These are phyloP conservation scores for Dendroctonus valens DNA, from an alignment of 1,140 invertebrate species.

Conservation along the genomic window DNA sequence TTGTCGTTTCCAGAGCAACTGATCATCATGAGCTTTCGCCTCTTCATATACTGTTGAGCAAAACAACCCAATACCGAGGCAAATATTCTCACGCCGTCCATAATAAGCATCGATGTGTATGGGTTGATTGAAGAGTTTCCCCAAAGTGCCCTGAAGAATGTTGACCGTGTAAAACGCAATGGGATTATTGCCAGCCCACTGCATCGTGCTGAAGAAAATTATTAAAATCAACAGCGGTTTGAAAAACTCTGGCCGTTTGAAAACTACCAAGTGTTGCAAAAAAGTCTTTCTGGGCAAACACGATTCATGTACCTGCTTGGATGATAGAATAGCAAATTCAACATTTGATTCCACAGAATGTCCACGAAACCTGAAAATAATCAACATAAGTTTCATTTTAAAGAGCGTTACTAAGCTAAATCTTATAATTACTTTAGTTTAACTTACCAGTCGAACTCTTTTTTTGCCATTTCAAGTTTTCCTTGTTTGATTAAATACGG, in stretches of 20 bases:
- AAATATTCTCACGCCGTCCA: conserved; percentile 65
- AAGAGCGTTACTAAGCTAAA: background rate
- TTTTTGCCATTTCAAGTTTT: conserved; percentile 52
- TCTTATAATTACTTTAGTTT: background rate
- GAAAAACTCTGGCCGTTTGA: conserved; percentile 50
- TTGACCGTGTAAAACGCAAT: conserved; percentile 72
- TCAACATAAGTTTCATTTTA: background rate
- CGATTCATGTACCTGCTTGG: conserved; percentile 41
- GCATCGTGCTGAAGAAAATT: conserved; percentile 60
- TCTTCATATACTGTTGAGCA: conserved; percentile 57
- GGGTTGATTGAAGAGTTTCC: conserved; percentile 52
- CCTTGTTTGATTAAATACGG: conserved; percentile 63
- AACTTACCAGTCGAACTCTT: conserved; percentile 51
- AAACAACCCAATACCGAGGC: conserved; percentile 59
- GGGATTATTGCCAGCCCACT: conserved; percentile 66
- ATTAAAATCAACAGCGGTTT: conserved; percentile 61
- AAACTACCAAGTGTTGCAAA: conserved; percentile 25
- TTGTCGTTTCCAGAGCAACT: conserved; percentile 57
- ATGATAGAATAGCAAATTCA: conserved; percentile 54
- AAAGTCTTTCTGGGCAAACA: conserved; percentile 19
- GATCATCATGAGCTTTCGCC: conserved; percentile 57
- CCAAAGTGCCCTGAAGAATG: conserved; percentile 56
- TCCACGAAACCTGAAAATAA: conserved; percentile 45
- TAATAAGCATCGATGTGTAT: conserved; percentile 61
- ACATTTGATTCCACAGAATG: conserved; percentile 50